A percentile compares a stretch with the other conserved stretches of the same genome.
Conservation (phyloP, 2,797 vertebrate genomes). For the Protosalanx chinensis region DNA sequence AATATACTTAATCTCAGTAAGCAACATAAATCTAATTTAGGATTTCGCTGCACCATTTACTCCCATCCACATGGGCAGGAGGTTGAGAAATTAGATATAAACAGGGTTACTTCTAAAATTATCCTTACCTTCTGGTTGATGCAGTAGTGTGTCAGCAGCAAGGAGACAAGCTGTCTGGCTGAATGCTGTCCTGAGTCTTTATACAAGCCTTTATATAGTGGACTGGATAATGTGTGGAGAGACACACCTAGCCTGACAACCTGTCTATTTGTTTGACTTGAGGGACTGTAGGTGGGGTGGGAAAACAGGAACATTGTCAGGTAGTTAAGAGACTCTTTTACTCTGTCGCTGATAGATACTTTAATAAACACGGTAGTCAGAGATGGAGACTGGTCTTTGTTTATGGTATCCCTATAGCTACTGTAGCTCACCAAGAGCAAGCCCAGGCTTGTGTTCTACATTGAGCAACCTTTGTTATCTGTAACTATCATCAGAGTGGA, state of each 20-base stretch:
- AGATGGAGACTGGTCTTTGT: constrained; percentile 3
- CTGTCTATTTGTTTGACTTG: constrained; percentile 28
- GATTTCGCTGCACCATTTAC: neutral
- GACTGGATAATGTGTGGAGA: constrained; percentile 4
- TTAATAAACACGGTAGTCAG: constrained; percentile 1
- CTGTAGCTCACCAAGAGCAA: constrained; percentile 5
- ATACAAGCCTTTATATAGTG: constrained; percentile 2
- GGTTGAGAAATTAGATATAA: neutral
- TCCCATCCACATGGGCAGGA: neutral
- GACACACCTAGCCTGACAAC: constrained; percentile 24
- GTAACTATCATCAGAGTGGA: neutral
- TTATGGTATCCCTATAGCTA: constrained; percentile 8
- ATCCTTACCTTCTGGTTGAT: neutral
- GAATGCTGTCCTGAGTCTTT: neutral
- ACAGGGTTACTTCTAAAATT: neutral
- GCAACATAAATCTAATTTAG: neutral
- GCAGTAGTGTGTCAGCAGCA: neutral
- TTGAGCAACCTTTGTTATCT: neutral
- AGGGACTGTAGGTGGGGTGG: neutral
- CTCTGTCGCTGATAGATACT: too few species aligned
- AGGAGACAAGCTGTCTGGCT: neutral
- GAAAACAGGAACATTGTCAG: neutral
- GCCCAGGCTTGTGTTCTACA: constrained; percentile 1
- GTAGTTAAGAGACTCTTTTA: constrained; percentile 16
- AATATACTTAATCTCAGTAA: neutral